These are phyloP conservation scores for Onychomys leucogaster DNA, from an alignment of 2,797 vertebrate species.

Conservation along the genomic window DNA sequence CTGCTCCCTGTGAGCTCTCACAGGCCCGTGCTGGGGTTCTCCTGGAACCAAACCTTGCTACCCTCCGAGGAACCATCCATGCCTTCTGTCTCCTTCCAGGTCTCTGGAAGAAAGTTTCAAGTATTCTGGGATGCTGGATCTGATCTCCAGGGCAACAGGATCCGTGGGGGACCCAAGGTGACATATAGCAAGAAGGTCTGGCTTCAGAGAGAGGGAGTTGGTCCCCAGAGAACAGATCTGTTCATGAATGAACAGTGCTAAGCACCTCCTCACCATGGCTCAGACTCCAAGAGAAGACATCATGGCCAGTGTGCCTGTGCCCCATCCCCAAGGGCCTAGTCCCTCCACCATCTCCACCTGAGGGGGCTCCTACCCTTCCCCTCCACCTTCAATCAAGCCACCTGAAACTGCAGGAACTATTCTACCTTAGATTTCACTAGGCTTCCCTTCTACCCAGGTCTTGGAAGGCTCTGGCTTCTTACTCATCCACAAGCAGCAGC, in stretches of 20 bases:
- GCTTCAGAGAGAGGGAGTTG: background rate
- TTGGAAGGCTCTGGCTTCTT: background rate
- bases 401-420: too few species aligned
- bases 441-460: background rate
- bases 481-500: too few species aligned
- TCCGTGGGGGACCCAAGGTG: background rate
- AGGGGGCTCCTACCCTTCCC: background rate
- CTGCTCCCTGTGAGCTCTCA: background rate
- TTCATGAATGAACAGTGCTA: background rate
- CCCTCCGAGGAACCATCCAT: background rate
- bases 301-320: background rate
- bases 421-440: background rate
- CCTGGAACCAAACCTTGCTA: background rate
- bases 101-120: background rate
- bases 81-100: background rate
- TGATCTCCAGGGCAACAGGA: background rate
- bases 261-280: background rate
- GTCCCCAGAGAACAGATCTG: background rate
- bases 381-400: too few species aligned
- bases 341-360: background rate
- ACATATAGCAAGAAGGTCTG: background rate
- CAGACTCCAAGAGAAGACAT: background rate
- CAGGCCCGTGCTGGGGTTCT: background rate
- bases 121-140: background rate
- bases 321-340: too few species aligned